Base-by-base conservation (phyloP, 1,140 invertebrate genomes). In the Mamestra configurata region DNA sequence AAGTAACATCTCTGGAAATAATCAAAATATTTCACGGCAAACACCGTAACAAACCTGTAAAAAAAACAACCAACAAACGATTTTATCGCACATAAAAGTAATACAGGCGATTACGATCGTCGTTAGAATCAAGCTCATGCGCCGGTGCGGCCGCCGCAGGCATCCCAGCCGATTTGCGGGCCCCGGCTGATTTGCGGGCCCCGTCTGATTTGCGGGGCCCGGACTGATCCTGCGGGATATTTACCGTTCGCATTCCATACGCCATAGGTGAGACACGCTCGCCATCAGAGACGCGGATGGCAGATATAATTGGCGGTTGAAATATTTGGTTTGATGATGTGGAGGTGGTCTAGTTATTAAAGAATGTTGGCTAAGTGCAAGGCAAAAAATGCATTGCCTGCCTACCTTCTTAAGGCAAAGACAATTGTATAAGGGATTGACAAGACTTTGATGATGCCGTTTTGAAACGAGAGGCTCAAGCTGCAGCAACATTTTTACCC, bases 101-200 rank as follows among this genome's bases (percentile, higher is more conserved):
- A 78, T 59, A 78, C 59, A 78, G 43, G 55, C 53, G 20, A 78
- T 78, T 76, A 81, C 31, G 73, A 71, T 53, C 49, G 80, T 82
- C 83, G 85, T 85, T 87, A 87, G 77, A 83, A 84, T 86, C 83
- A 84, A 81, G 71, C 43, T 55, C 73, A 40, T 64, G 24, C 18
- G 49, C 37, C 40, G 40, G 20, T 59, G 43, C 13, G 43, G 11
- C 43, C 31, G 77, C 77, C 73, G 53, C 70, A 79, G 66, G 76
- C 76, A 55, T 61, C 20, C 51, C 55, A 27, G 13, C n/a, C 53
- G 77, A 77, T 72, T 79, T 66, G 24, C 35, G 66, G 46, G 51
- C 18, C 10, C 18, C 55, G 40, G 20, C 24, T 43, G 77, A 77
- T 72, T 79, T 66, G 24, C 35, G 66, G 46, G 51, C 1, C 10